These are phyloP conservation scores for Piprites chloris DNA, from an alignment of 2,113 vertebrate species.

Conservation along the genomic window DNA sequence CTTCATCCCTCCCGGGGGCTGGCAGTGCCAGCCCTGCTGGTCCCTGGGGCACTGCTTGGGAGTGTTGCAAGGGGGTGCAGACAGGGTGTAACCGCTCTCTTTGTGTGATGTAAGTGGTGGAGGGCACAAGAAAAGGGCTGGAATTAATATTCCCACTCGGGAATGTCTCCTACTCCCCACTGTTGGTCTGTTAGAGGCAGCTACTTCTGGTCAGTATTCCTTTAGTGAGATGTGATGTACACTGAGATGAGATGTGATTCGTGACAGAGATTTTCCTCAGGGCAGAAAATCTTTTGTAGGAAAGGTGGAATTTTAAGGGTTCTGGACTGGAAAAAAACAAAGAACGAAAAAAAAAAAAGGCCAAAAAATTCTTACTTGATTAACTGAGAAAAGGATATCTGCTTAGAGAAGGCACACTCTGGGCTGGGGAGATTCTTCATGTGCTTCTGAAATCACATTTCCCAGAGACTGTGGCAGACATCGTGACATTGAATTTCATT, in stretches of 20 bases:
- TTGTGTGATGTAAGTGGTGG: background rate
- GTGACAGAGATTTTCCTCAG: background rate
- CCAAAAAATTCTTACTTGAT: background rate
- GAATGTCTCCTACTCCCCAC: background rate
- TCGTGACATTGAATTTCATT: slow-evolving; percentile 44
- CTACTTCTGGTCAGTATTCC: background rate
- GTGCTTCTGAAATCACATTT: slow-evolving; percentile 10
- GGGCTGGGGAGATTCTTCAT: background rate
- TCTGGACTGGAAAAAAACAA: background rate
- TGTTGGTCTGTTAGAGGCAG: background rate
- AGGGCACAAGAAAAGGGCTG: background rate
- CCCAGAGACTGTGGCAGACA: background rate
- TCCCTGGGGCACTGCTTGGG: background rate
- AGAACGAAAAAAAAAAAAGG: accelerated
- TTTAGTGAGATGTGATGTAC: background rate
- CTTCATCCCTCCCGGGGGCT: background rate
- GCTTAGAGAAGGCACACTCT: background rate
- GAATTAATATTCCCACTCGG: background rate
- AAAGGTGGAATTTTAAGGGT: background rate
- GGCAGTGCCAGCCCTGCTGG: background rate
- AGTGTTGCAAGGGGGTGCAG: background rate
- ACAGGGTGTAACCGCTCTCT: background rate
- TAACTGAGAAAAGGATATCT: background rate
- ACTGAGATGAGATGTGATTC: background rate
- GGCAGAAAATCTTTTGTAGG: background rate